Percentiles rank a stretch among this genome's conserved stretches.
phyloP scores from a whole-genome alignment of 1,140 invertebrate genomes.

The Tetraneura akinire region DNA sequence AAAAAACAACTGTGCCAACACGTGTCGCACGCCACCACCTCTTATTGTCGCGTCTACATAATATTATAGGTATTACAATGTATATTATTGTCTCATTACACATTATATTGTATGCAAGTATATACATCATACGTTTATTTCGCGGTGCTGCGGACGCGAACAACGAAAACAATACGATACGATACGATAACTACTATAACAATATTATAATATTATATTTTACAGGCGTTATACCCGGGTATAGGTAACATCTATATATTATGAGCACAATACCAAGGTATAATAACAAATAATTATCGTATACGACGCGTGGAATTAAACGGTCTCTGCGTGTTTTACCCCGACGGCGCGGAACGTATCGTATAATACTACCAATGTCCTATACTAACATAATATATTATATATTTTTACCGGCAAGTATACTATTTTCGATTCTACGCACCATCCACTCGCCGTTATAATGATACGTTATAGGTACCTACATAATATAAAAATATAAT shows the following conservation, averaged over 20 bases:
- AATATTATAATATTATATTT: too few relatives aligned
- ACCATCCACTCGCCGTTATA: neutral
- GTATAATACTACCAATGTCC: too few relatives aligned
- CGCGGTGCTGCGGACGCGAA: neutral
- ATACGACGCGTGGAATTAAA: constrained; percentile 1
- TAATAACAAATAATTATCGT: too few relatives aligned
- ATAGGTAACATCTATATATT: too few relatives aligned
- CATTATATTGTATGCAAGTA: constrained; percentile 3
- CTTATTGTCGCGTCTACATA: constrained; percentile 65
- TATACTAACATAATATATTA: too few relatives aligned
- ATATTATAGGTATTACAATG: too few relatives aligned
- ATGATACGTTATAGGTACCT: neutral
- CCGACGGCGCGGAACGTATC: constrained; percentile 10
- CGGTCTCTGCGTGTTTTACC: neutral
- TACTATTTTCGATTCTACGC: neutral
- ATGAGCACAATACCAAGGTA: too few relatives aligned
- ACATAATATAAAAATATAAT: too few relatives aligned
- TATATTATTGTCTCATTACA: constrained; percentile 8
- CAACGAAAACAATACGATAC: neutral
- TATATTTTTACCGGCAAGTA: neutral
- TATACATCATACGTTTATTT: neutral
- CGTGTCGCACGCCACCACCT: too few relatives aligned
- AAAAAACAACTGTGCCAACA: constrained; percentile 43
- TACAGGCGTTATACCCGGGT: too few relatives aligned
- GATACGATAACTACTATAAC: neutral